These are phyloP conservation scores for Hycleus phaleratus DNA, from an alignment of 1,140 invertebrate species.

Conservation along the genomic window DNA sequence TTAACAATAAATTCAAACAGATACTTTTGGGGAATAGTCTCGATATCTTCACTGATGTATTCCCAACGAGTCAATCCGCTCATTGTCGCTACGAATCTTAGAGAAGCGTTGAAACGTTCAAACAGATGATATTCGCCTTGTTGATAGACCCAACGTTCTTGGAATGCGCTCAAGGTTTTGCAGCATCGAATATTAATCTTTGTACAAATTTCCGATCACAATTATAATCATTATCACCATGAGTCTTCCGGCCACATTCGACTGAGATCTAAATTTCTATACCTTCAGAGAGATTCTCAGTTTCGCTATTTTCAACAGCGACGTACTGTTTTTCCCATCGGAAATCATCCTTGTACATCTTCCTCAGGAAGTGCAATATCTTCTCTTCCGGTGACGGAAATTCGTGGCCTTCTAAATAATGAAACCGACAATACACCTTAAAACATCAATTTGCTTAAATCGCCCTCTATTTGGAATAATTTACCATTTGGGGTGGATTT, in stretches of 20 bases:
- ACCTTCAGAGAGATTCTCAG: slow-evolving; percentile 13
- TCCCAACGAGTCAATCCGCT: slow-evolving; percentile 84
- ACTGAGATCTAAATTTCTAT: slow-evolving; percentile 4
- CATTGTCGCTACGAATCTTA: slow-evolving; percentile 79
- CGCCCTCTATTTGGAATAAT: slow-evolving; percentile 2
- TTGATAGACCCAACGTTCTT: slow-evolving; percentile 42
- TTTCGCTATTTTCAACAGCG: slow-evolving; percentile 32
- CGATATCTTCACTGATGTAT: slow-evolving; percentile 40
- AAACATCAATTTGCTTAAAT: slow-evolving; percentile 11
- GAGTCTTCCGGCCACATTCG: slow-evolving; percentile 55
- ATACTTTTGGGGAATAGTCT: background rate
- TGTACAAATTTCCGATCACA: slow-evolving; percentile 81
- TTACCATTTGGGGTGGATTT: slow-evolving; percentile 81
- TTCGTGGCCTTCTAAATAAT: slow-evolving; percentile 66
- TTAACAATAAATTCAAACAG: slow-evolving; percentile 10
- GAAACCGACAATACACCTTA: slow-evolving; percentile 81
- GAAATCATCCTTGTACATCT: slow-evolving; percentile 50
- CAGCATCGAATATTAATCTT: slow-evolving; percentile 79
- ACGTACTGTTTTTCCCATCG: slow-evolving; percentile 48
- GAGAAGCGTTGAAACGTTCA: slow-evolving; percentile 55
- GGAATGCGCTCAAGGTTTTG: slow-evolving; percentile 67
- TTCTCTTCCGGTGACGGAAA: slow-evolving; percentile 65
- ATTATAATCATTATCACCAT: slow-evolving; percentile 64
- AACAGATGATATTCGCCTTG: slow-evolving; percentile 44
- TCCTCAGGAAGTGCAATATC: slow-evolving; percentile 62